Evolutionary conservation across 2,888 invertebrate species (phyloP).

Genomic region (Galerucella calmariensis): DNA sequence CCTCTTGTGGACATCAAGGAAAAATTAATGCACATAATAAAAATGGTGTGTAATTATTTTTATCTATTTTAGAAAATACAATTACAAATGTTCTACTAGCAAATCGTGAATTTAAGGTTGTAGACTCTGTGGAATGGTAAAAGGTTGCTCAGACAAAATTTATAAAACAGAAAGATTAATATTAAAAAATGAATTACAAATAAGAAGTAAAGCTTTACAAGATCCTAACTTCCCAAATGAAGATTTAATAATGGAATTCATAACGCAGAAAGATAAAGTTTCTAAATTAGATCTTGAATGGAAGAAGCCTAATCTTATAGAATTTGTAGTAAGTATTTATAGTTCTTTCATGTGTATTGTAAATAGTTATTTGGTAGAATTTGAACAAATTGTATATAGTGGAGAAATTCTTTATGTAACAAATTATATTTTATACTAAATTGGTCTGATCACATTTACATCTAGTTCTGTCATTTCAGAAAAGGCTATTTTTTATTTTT

Average conservation of each 20-base stretch:
- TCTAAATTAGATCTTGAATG: slow-evolving; percentile 70
- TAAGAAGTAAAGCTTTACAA: slow-evolving; percentile 75
- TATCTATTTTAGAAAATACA: neutral
- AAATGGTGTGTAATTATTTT: slow-evolving; percentile 56
- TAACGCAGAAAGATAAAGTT: slow-evolving; percentile 68
- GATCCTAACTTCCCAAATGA: slow-evolving; percentile 77
- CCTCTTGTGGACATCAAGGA: slow-evolving; percentile 79
- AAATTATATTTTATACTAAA: too few relatives aligned
- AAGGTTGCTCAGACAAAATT: slow-evolving; percentile 71
- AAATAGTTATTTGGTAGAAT: neutral
- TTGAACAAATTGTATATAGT: too few relatives aligned
- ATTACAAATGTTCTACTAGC: neutral
- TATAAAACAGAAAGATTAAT: slow-evolving; percentile 72
- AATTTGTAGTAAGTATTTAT: slow-evolving; percentile 72
- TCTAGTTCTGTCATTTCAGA: too few relatives aligned
- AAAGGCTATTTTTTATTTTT: slow-evolving; percentile 42
- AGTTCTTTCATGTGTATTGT: neutral
- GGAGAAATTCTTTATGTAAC: too few relatives aligned
- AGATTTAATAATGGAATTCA: slow-evolving; percentile 79
- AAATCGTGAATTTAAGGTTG: slow-evolving; percentile 68
- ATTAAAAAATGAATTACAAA: slow-evolving; percentile 75
- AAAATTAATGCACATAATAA: slow-evolving; percentile 71
- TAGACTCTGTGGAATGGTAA: slow-evolving; percentile 70
- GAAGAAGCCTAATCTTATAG: slow-evolving; percentile 75
- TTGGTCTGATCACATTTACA: too few relatives aligned